Evolutionary conservation across 2,113 vertebrate genomes (phyloP).

Genomic region (Falcunculus frontatus): DNA sequence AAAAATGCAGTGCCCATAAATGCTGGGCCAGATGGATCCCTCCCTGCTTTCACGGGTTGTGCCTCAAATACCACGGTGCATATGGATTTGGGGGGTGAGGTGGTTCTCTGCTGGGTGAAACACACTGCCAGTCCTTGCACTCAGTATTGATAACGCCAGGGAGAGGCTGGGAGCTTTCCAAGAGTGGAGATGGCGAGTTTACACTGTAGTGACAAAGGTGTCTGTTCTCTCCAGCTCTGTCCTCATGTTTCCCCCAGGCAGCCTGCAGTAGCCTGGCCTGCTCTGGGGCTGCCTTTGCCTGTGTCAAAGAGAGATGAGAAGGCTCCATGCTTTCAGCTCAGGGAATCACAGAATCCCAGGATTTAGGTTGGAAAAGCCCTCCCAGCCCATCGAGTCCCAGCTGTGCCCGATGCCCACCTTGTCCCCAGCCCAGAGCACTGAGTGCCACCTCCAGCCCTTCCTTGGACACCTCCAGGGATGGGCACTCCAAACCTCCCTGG

Average conservation of each 20-base stretch:
- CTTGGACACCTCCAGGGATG: not conserved
- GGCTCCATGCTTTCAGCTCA: not conserved
- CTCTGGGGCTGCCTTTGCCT: not conserved
- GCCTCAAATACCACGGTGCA: not conserved
- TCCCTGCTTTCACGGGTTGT: not conserved
- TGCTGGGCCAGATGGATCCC: conserved; percentile 22
- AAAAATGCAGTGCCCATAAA: conserved; percentile 26
- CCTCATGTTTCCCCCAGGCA: not conserved
- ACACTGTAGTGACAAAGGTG: not conserved
- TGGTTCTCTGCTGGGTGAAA: not conserved
- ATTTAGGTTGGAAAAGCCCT: not conserved
- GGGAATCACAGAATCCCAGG: not conserved
- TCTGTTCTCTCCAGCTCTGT: not conserved
- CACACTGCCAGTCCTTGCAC: not conserved
- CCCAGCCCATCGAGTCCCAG: rapidly evolving
- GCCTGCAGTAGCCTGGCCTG: not conserved
- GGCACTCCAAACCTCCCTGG: not conserved
- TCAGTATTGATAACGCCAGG: not conserved
- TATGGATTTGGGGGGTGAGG: not conserved
- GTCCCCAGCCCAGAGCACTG: not conserved
- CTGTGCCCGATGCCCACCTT: rapidly evolving
- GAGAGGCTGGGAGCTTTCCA: not conserved
- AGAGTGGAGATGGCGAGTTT: not conserved
- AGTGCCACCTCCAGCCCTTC: not conserved
- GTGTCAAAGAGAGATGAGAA: not conserved